Conservation (phyloP, 30 jellyfish, hydroid and myxozoan genomes). For the Catostylus mosaicus region DNA sequence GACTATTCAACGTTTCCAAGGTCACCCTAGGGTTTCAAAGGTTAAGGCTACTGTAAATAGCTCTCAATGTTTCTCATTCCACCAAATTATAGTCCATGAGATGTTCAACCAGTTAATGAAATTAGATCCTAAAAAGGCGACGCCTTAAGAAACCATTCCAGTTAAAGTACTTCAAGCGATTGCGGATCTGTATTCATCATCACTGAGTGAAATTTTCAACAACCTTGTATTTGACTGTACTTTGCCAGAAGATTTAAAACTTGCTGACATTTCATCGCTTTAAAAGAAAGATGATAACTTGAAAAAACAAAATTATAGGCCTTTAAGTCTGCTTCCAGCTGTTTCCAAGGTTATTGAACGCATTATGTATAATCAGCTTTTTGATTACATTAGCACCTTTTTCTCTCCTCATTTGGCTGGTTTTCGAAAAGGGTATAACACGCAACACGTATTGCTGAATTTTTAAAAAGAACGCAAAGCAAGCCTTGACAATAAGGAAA, state of each 20-base stretch:
- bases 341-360: neutral
- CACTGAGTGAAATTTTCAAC: neutral
- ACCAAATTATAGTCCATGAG: slow-evolving; percentile 19
- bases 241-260: slow-evolving; percentile 9
- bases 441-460: too few species aligned
- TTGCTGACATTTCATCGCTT: slow-evolving; percentile 15
- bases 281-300: slow-evolving; percentile 31
- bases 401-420: too few species aligned
- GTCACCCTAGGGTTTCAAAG: slow-evolving; percentile 3
- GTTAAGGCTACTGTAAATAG: slow-evolving; percentile 24
- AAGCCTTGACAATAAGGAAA: slow-evolving; percentile 18
- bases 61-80: slow-evolving; percentile 36
- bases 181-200: slow-evolving; percentile 21
- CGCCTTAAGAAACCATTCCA: slow-evolving; percentile 32
- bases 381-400: too few species aligned
- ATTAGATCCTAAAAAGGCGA: slow-evolving; percentile 26
- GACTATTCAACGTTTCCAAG: slow-evolving; percentile 21
- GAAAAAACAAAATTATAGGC: slow-evolving; percentile 13
- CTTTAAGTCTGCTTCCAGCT: neutral
- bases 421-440: too few species aligned
- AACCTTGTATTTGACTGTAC: neutral
- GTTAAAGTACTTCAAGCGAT: slow-evolving; percentile 17
- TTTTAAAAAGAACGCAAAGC: too few species aligned
- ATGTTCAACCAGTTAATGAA: slow-evolving; percentile 17
- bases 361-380: slow-evolving; percentile 11